Conservation (phyloP, 2,797 vertebrate species). For the Micromesistius poutassou region DNA sequence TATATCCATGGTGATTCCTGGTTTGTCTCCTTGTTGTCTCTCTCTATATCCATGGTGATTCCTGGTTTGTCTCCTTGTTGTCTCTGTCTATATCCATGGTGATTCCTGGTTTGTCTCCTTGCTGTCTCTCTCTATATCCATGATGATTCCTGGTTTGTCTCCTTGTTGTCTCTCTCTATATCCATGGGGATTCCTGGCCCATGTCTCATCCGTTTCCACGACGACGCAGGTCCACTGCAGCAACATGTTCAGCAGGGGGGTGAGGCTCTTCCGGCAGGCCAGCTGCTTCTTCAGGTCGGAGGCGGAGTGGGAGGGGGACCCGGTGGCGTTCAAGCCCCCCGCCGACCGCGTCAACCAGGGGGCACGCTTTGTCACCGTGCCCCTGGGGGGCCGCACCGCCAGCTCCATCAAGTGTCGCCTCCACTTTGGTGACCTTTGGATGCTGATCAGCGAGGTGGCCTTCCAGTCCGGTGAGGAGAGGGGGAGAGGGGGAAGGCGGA, state of each 20-base stretch:
- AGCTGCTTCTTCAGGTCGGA: conserved; percentile 88
- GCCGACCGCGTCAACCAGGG: conserved; percentile 83
- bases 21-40: no score
- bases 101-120: background rate
- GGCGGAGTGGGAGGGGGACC: conserved; percentile 83
- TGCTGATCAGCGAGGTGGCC: conserved; percentile 97
- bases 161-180: background rate
- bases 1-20: no score
- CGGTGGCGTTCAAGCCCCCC: conserved; percentile 79
- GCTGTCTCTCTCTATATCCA: background rate
- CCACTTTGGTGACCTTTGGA: conserved; percentile 88
- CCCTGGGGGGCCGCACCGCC: conserved; percentile 89
- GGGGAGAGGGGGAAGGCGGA: background rate
- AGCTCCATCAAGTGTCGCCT: conserved; percentile 90
- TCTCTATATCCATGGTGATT: background rate
- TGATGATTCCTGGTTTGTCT: background rate
- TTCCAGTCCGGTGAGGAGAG: conserved; percentile 82
- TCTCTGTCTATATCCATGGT: background rate
- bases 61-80: background rate
- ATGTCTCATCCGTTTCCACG: background rate
- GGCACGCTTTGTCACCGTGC: conserved; percentile 86
- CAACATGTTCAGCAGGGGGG: conserved; percentile 92
- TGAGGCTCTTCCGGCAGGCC: conserved; percentile 91
- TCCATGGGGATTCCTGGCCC: background rate
- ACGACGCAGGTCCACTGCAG: conserved; percentile 88